These are phyloP conservation scores for Epizoanthus stellaris DNA, from an alignment of 92 coral and sea anemone species.

Conservation along the genomic window DNA sequence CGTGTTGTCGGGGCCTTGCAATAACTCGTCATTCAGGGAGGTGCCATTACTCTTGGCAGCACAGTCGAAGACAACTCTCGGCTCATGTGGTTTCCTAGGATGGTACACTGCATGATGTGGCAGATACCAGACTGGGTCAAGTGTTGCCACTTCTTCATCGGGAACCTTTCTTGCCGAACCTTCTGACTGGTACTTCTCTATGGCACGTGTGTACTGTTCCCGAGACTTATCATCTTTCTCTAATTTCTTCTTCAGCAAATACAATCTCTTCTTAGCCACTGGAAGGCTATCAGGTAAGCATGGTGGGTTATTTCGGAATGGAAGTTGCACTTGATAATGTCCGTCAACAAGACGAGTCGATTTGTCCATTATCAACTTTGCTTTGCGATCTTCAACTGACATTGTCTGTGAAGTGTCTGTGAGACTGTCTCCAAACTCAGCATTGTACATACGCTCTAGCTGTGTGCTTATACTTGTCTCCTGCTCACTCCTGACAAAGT, in stretches of 20 bases:
- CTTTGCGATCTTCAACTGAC: slow-evolving; percentile 70
- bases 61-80: slow-evolving; percentile 78
- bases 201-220: slow-evolving; percentile 58
- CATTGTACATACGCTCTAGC: slow-evolving; percentile 68
- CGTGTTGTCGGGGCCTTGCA: slow-evolving; percentile 72
- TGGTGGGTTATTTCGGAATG: slow-evolving; percentile 60
- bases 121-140: slow-evolving; percentile 75
- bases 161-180: slow-evolving; percentile 70
- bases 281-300: slow-evolving; percentile 68
- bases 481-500: slow-evolving; percentile 42
- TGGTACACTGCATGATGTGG: slow-evolving; percentile 81
- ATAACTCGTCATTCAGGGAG: slow-evolving; percentile 67
- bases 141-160: slow-evolving; percentile 48
- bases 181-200: slow-evolving; percentile 68
- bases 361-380: slow-evolving; percentile 64
- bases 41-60: slow-evolving; percentile 64
- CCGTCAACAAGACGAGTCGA: slow-evolving; percentile 69
- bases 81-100: slow-evolving; percentile 76
- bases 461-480: slow-evolving; percentile 51
- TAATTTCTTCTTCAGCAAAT: slow-evolving; percentile 63
- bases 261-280: slow-evolving; percentile 63
- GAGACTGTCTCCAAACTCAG: slow-evolving; percentile 54
- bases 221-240: slow-evolving; percentile 60
- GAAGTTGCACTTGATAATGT: slow-evolving; percentile 71
- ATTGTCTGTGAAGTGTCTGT: slow-evolving; percentile 17